These are phyloP conservation scores for Phyllotreta striolata DNA, from an alignment of 2,888 invertebrate genomes.

Conservation along the genomic window DNA sequence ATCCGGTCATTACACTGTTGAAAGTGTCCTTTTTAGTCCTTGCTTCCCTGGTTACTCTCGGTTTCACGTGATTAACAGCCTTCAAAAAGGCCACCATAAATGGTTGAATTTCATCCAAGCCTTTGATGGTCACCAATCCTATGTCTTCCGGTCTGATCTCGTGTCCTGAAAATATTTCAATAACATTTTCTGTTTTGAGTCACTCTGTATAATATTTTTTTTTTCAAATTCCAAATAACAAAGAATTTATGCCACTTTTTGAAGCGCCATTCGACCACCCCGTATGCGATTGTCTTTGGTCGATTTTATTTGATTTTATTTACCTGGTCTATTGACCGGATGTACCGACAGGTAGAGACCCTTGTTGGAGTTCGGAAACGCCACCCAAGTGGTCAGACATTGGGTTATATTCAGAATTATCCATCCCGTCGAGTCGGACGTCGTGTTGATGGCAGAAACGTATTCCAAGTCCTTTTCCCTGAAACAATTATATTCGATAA, in stretches of 20 bases:
- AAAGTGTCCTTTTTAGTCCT: constrained; percentile 64
- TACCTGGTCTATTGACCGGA: constrained; percentile 74
- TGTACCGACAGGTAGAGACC: constrained; percentile 86
- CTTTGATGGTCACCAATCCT: constrained; percentile 80
- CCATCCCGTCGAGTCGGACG: constrained; percentile 85
- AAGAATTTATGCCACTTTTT: not conserved
- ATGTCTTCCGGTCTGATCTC: constrained; percentile 86
- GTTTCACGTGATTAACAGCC: constrained; percentile 65
- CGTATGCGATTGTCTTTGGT: too few species aligned
- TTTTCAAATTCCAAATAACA: not conserved
- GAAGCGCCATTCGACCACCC: not conserved
- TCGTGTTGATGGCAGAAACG: constrained; percentile 78
- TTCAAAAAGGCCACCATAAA: constrained; percentile 92
- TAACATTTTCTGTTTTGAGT: not conserved
- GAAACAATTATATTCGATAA: constrained; percentile 43
- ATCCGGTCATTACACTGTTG: constrained; percentile 24
- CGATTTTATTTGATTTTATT: constrained; percentile 29
- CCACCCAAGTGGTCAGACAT: constrained; percentile 81
- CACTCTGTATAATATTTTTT: not conserved
- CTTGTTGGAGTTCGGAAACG: constrained; percentile 79
- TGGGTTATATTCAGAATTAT: constrained; percentile 84
- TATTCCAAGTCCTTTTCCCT: constrained; percentile 78
- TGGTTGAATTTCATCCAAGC: constrained; percentile 84
- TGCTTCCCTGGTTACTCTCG: constrained; percentile 67
- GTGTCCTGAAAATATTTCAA: constrained; percentile 65